A percentile compares a stretch with the other conserved stretches of the same genome.
Conservation (phyloP, 2,113 vertebrate genomes). For the Phylloscopus trochilus region DNA sequence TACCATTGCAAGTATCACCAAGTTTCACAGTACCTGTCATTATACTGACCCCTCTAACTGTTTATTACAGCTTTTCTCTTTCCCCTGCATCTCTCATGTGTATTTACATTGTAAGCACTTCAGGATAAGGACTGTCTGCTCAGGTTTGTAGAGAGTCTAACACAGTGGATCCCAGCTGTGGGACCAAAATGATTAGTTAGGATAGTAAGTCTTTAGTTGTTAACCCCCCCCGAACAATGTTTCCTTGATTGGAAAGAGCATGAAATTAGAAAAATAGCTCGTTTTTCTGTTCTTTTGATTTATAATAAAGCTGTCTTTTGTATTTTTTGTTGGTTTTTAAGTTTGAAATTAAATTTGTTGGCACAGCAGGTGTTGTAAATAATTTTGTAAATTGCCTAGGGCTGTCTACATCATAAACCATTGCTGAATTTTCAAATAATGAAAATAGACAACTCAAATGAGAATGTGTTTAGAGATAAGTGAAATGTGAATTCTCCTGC, state of each 20-base stretch:
- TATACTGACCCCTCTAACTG: not conserved
- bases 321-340: not conserved
- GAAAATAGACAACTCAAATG: constrained; percentile 29
- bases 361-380: not conserved
- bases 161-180: not conserved
- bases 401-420: not conserved
- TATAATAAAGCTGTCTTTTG: not conserved
- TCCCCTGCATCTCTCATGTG: not conserved
- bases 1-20: not conserved
- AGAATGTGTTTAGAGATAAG: constrained; percentile 24
- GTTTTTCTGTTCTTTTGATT: not conserved
- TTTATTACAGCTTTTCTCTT: not conserved
- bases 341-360: not conserved
- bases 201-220: not conserved
- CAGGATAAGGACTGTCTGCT: not conserved
- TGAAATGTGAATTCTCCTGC: constrained; percentile 43
- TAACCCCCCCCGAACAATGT: not conserved
- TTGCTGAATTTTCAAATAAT: constrained; percentile 2
- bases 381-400: constrained; percentile 3
- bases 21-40: not conserved
- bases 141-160: not conserved
- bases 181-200: not conserved
- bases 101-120: not conserved
- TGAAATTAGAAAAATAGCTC: not conserved
- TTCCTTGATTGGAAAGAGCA: not conserved